Percentiles rank a stretch among this genome's conserved stretches.
Evolutionary conservation across 2,113 vertebrate species (phyloP).

Genomic region (Sylvietta virens): DNA sequence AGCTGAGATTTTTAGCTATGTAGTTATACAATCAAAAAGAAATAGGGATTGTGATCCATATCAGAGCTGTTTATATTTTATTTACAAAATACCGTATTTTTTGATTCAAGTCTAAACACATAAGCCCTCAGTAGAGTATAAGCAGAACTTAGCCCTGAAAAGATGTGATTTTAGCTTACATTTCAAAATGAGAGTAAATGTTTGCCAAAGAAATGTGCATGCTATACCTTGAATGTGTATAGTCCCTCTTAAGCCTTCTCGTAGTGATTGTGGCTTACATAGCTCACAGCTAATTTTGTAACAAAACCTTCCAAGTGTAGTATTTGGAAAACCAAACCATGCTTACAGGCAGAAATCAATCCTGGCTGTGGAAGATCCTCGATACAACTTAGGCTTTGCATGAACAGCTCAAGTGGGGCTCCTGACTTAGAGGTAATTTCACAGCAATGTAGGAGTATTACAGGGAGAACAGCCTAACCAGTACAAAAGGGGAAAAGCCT

Average conservation of each 20-base stretch:
- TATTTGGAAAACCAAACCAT: not conserved
- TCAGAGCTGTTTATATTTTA: not conserved
- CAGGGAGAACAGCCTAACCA: not conserved
- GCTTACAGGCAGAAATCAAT: not conserved
- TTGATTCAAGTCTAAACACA: not conserved
- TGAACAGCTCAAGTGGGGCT: not conserved
- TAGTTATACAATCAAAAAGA: not conserved
- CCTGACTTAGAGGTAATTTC: not conserved
- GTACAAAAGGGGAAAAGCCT: not conserved
- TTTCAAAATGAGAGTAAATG: not conserved
- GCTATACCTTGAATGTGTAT: not conserved
- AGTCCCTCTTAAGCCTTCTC: not conserved
- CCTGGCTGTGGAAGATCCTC: not conserved
- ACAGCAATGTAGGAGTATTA: not conserved
- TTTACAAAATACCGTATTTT: not conserved
- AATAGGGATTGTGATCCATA: not conserved
- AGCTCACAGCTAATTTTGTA: not conserved
- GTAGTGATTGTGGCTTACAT: not conserved
- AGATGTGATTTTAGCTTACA: not conserved
- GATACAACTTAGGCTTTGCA: not conserved
- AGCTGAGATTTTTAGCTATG: not conserved
- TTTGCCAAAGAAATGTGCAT: not conserved
- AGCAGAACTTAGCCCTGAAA: not conserved
- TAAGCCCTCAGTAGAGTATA: not conserved
- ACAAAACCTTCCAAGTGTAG: not conserved